phyloP scores from a whole-genome alignment of 2,113 vertebrate genomes.

The Lutjanus erythropterus region DNA sequence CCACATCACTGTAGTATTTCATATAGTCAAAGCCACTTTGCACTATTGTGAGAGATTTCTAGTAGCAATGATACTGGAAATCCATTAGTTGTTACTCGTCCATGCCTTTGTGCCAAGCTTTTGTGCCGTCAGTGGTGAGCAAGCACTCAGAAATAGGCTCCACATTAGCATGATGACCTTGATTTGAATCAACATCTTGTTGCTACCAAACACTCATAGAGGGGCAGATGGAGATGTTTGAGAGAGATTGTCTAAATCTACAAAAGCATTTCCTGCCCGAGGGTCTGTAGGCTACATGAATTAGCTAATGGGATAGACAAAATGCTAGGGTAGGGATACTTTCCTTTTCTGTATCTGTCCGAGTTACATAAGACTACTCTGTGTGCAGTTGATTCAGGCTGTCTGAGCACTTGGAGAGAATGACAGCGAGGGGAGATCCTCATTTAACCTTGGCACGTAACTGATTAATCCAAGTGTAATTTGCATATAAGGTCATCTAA shows the following conservation, averaged over 20 bases:
- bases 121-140: conserved; percentile 30
- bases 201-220: conserved; percentile 27
- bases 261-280: conserved; percentile 42
- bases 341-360: conserved; percentile 42
- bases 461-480: conserved; percentile 73
- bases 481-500: conserved; percentile 76
- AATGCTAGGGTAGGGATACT: conserved; percentile 33
- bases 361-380: conserved; percentile 64
- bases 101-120: conserved; percentile 23
- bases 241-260: conserved; percentile 33
- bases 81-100: conserved; percentile 37
- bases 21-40: conserved; percentile 32
- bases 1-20: conserved; percentile 11
- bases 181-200: conserved; percentile 43
- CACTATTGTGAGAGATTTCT: conserved; percentile 28
- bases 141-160: conserved; percentile 13
- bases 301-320: conserved; percentile 59
- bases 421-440: conserved; percentile 62
- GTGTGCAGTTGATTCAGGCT: conserved; percentile 47
- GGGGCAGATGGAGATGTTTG: conserved; percentile 44
- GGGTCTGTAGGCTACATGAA: conserved; percentile 37
- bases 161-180: conserved; percentile 39
- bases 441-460: conserved; percentile 72
- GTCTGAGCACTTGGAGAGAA: conserved; percentile 33
- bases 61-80: conserved; percentile 35